Evolutionary conservation across 2,113 vertebrate species (phyloP).

Genomic region (Xenopus borealis): DNA sequence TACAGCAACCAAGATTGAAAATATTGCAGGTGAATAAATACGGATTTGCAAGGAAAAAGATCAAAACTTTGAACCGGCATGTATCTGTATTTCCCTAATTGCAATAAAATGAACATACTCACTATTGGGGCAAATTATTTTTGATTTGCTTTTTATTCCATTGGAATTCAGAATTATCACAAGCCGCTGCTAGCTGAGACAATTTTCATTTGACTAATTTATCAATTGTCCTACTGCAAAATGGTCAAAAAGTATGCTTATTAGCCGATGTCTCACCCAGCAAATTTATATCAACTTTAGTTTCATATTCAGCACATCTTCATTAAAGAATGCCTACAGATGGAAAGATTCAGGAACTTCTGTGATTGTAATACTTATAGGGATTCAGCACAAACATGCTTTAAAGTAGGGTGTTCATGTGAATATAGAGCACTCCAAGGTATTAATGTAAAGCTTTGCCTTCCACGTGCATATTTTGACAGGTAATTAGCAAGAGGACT

Average conservation of each 20-base stretch:
- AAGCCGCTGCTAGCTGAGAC: neutral
- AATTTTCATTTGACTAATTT: slow-evolving; percentile 15
- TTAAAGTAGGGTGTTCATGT: no score
- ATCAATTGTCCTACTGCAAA: neutral
- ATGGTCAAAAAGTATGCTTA: neutral
- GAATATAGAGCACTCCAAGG: no score
- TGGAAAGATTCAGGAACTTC: neutral
- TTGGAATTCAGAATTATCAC: slow-evolving; percentile 1
- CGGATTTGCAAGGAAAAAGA: slow-evolving; percentile 6
- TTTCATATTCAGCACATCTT: slow-evolving; percentile 16
- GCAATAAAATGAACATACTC: neutral
- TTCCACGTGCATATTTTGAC: no score
- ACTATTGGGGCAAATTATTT: neutral
- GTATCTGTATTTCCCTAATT: slow-evolving; percentile 16
- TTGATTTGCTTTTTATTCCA: slow-evolving; percentile 14
- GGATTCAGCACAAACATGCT: neutral
- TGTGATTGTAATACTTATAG: neutral
- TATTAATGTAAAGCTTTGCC: no score
- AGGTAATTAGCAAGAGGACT: no score
- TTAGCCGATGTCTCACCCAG: neutral
- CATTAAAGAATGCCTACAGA: slow-evolving; percentile 1
- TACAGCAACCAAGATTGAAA: slow-evolving; percentile 13
- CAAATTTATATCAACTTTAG: slow-evolving; percentile 2
- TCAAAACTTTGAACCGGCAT: neutral
- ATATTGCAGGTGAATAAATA: slow-evolving; percentile 13